These are phyloP conservation scores for Kuschelorhynchus macadamiae DNA, from an alignment of 2,888 invertebrate genomes.

Conservation along the genomic window DNA sequence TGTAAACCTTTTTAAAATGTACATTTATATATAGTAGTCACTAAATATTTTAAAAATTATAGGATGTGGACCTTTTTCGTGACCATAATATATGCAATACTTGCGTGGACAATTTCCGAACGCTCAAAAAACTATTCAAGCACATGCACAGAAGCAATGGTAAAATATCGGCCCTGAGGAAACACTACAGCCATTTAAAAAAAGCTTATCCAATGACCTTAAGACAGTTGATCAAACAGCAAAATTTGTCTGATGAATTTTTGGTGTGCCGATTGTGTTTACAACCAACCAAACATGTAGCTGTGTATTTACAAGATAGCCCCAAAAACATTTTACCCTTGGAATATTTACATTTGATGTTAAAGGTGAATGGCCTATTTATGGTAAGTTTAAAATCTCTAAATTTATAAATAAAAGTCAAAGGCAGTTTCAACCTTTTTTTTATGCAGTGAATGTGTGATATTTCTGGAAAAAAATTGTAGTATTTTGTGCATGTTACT, in stretches of 20 bases:
- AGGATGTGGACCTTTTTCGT: constrained; percentile 14
- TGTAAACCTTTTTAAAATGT: no score
- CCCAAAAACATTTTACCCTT: constrained; percentile 22
- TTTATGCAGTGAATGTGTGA: no score
- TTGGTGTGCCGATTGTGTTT: constrained; percentile 32
- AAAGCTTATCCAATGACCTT: background rate
- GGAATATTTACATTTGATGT: background rate
- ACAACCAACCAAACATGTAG: constrained; percentile 19
- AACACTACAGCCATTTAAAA: background rate
- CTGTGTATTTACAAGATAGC: constrained; percentile 26
- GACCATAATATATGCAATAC: constrained; percentile 20
- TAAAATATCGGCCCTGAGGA: background rate
- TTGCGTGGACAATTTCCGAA: constrained; percentile 19
- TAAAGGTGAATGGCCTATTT: no score
- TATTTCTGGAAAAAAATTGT: no score
- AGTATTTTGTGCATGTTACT: no score
- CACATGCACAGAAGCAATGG: background rate
- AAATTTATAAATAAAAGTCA: no score
- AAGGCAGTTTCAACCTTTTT: no score
- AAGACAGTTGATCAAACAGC: background rate
- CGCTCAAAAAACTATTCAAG: background rate
- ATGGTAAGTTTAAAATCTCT: background rate
- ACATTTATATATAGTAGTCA: no score
- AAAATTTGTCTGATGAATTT: constrained; percentile 11
- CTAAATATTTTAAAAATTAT: no score